A percentile compares a stretch with the other conserved stretches of the same genome.
phyloP scores from a whole-genome alignment of 2,113 vertebrate genomes.

The Motacilla tschutschensis region DNA sequence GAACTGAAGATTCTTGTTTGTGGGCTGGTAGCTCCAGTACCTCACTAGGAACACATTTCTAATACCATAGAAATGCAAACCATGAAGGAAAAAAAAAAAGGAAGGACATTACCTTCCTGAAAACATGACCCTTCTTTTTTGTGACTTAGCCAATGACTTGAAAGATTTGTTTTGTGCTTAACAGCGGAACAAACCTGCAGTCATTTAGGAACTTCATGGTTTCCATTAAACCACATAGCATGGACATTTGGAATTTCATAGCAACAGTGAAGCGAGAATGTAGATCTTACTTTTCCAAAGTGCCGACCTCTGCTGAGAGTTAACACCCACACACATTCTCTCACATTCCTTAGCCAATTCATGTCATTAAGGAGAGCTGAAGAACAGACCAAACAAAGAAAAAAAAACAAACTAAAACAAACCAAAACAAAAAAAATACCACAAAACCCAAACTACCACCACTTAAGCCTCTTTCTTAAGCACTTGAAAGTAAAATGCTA shows the following conservation, averaged over 20 bases:
- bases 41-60: slow-evolving; percentile 48
- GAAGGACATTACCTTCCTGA: slow-evolving; percentile 32
- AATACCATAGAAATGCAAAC: slow-evolving; percentile 58
- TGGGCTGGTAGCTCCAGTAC: slow-evolving; percentile 38
- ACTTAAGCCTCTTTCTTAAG: slow-evolving; percentile 6
- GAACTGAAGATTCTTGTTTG: slow-evolving; percentile 46
- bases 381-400: slow-evolving; percentile 28
- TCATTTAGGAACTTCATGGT: slow-evolving; percentile 50
- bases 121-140: slow-evolving; percentile 50
- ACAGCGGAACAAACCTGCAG: slow-evolving; percentile 6
- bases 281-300: slow-evolving; percentile 21
- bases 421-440: neutral
- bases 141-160: slow-evolving; percentile 16
- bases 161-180: slow-evolving; percentile 46
- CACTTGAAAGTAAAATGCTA: slow-evolving; percentile 20
- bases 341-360: slow-evolving; percentile 14
- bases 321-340: slow-evolving; percentile 33
- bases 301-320: neutral
- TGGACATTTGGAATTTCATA: slow-evolving; percentile 42
- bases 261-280: slow-evolving; percentile 33
- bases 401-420: neutral
- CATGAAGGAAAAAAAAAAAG: neutral
- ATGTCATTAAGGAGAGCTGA: neutral
- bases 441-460: neutral
- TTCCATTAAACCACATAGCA: slow-evolving; percentile 45